phyloP scores from a whole-genome alignment of 2,113 vertebrate species.

The Spermophilus dauricus region DNA sequence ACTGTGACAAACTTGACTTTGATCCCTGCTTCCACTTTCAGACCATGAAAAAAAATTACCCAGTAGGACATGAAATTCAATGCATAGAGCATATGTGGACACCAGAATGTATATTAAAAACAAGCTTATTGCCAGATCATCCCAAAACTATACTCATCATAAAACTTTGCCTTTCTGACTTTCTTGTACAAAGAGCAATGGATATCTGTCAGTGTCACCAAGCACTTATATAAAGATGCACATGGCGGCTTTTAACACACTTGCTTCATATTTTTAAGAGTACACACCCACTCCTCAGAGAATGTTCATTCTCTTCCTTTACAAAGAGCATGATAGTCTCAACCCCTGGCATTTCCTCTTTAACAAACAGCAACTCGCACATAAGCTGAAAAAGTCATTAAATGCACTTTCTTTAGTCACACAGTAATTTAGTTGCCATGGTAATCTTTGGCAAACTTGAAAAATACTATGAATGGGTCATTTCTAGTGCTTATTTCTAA shows the following conservation, averaged over 20 bases:
- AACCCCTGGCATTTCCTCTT: conserved; percentile 62
- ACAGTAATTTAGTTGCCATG: conserved; percentile 76
- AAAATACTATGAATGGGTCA: conserved; percentile 76
- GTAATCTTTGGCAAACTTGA: conserved; percentile 74
- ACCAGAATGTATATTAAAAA: conserved; percentile 25
- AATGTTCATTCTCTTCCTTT: conserved; percentile 44
- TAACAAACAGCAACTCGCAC: conserved; percentile 62
- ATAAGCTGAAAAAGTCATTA: conserved; percentile 59
- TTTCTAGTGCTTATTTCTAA: conserved; percentile 69
- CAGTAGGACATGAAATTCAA: not conserved
- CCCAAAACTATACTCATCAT: not conserved
- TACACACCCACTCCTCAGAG: not conserved
- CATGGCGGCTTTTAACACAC: too few relatives aligned
- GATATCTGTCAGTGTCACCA: not conserved
- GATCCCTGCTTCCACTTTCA: not conserved
- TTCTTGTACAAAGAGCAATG: not conserved
- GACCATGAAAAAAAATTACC: not conserved
- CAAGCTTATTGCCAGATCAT: not conserved
- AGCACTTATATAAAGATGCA: conserved; percentile 6
- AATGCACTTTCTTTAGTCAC: conserved; percentile 62
- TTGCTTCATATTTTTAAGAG: conserved; percentile 31
- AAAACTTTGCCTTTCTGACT: conserved; percentile 48
- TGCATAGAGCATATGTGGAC: not conserved
- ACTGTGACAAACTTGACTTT: not conserved
- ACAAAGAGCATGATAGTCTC: conserved; percentile 50